phyloP scores from a whole-genome alignment of 2,113 vertebrate species.

The Xiphophorus hellerii region DNA sequence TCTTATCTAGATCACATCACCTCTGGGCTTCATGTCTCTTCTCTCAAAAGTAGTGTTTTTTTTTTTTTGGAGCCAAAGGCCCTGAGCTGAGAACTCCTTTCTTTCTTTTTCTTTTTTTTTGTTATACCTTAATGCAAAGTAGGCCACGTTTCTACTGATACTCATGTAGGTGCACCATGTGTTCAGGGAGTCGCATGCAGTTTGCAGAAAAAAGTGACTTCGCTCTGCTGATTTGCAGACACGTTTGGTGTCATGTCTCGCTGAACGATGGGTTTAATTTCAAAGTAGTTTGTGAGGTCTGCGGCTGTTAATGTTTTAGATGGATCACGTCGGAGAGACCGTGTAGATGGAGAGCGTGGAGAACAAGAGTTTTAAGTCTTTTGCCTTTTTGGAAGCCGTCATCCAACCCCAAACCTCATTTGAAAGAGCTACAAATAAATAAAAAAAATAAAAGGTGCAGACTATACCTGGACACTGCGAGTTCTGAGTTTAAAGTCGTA shows the following conservation, averaged over 20 bases:
- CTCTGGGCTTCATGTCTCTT: constrained; percentile 25
- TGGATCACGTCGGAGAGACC: constrained; percentile 35
- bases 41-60: constrained; percentile 14
- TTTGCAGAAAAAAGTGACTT: constrained; percentile 21
- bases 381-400: constrained; percentile 1
- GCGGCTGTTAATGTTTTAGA: constrained; percentile 48
- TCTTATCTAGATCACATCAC: constrained; percentile 37
- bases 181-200: constrained; percentile 9
- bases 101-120: neutral
- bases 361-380: constrained; percentile 16
- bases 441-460: neutral
- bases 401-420: constrained; percentile 7
- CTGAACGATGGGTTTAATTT: constrained; percentile 70
- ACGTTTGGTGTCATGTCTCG: constrained; percentile 23
- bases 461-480: neutral
- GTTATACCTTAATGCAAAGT: constrained; percentile 68
- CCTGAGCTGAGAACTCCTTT: constrained; percentile 19
- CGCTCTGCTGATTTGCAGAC: constrained; percentile 3
- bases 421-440: neutral
- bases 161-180: constrained; percentile 30
- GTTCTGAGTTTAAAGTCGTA: neutral
- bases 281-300: constrained; percentile 44
- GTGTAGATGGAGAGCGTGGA: neutral
- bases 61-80: constrained; percentile 25
- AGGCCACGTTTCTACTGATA: constrained; percentile 57